phyloP scores from a whole-genome alignment of 2,113 vertebrate species.

The Brevimyrus niger region DNA sequence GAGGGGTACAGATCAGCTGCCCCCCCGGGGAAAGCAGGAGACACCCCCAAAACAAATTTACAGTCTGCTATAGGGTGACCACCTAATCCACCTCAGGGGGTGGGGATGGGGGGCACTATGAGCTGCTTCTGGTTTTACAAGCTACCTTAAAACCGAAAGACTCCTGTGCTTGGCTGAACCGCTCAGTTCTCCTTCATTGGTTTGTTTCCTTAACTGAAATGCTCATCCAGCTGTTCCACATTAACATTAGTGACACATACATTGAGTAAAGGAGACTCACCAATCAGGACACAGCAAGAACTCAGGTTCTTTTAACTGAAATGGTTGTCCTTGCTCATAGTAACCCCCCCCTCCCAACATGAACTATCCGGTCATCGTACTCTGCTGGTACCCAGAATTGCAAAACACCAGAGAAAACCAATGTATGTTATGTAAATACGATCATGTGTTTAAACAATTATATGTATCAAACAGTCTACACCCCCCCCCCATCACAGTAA shows the following conservation, averaged over 20 bases:
- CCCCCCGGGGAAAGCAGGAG: not conserved
- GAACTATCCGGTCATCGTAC: not conserved
- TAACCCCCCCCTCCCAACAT: not conserved
- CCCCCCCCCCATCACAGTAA: not conserved
- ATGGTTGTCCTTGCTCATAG: no score
- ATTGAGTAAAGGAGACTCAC: not conserved
- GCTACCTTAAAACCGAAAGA: not conserved
- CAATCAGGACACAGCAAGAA: no score
- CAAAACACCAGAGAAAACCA: not conserved
- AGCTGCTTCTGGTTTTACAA: not conserved
- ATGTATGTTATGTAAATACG: not conserved
- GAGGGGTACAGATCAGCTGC: not conserved
- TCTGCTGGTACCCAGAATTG: not conserved
- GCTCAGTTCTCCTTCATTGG: not conserved
- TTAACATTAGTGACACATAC: no score
- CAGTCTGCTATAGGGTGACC: not conserved
- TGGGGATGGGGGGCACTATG: no score
- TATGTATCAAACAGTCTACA: no score
- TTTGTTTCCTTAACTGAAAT: not conserved
- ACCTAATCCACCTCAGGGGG: not conserved
- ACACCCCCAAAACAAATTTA: not conserved
- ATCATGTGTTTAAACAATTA: no score
- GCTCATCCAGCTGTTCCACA: no score
- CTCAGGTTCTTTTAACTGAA: no score
- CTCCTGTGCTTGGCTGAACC: not conserved